Base-by-base conservation (phyloP, 2,797 vertebrate species). In the Sparidentex hasta region DNA sequence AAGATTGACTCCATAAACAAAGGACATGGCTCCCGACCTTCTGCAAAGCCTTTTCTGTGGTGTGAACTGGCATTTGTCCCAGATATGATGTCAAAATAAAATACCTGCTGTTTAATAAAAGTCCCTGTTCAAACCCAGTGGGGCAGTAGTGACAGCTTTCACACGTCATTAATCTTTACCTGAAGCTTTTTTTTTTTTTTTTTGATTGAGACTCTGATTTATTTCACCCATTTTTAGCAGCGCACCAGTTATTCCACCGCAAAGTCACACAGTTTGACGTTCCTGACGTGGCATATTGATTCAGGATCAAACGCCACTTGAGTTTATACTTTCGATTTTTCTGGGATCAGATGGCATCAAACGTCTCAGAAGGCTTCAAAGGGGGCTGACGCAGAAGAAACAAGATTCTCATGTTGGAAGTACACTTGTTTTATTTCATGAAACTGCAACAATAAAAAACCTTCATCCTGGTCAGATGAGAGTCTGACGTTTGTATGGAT, bases 211-310 rank as follows among this genome's bases (percentile, higher is more conserved):
- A 33, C 38, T 21, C 44, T 25, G 33, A 66, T 76, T 70, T 69
- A 20, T 76, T 71, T n/a, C 11, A 62, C 18, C 7, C 23, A 7
- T 78, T 54, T 23, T 54, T 54, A 63, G 7, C 23, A 20, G 5
- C 3, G 5, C 23, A 1, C 41, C 16, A 17, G 67, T 65, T 54
- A 11, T 56, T 59, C 51, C 41, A 7, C 67, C 8, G 51, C 55
- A 75, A 47, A 71, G 55, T 58, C 67, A 38, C 27, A 33, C 25
- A 18, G 33, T 59, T 46, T 25, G 58, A 80, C 76, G 29, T 41
- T 46, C 64, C n/a, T 76, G 54, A 75, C 68, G 62, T 65, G 13
- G 27, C 51, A 46, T 23, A 79, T 83, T 69, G 80, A 81, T 80
- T 73, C 33, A 3, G 44, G 23, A 72, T 78, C 56, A 63, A 75